Conservation (phyloP, 2,888 invertebrate species). For the Eristalis pertinax region DNA sequence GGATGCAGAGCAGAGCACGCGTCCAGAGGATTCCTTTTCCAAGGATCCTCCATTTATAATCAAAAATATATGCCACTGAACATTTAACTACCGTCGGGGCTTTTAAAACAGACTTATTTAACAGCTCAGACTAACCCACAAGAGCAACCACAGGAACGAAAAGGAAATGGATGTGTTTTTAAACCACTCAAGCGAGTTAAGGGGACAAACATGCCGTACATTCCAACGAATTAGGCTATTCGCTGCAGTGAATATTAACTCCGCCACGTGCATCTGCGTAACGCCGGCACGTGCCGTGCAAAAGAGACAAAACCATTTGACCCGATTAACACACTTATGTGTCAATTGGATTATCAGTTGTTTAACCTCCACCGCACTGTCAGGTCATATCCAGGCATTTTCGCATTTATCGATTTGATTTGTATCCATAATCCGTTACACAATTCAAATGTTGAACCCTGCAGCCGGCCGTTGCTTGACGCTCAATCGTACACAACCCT, state of each 20-base stretch:
- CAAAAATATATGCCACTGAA: too few species aligned
- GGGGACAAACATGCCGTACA: not conserved
- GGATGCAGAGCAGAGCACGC: too few species aligned
- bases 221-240: not conserved
- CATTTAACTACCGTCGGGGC: too few species aligned
- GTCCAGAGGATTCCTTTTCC: too few species aligned
- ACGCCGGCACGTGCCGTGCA: not conserved
- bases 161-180: too few species aligned
- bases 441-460: not conserved
- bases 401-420: not conserved
- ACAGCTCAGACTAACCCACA: too few species aligned
- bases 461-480: not conserved
- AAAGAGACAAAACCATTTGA: not conserved
- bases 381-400: not conserved
- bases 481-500: not conserved
- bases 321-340: not conserved
- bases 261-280: not conserved
- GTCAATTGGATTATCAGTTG: not conserved
- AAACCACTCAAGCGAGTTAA: too few species aligned
- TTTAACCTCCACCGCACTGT: not conserved
- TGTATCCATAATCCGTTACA: not conserved
- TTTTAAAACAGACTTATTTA: too few species aligned
- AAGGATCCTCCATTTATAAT: too few species aligned
- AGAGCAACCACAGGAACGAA: too few species aligned
- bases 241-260: not conserved